Percentiles rank a stretch among this genome's conserved stretches.
These are phyloP conservation scores for Cyrtonyx montezumae DNA, from an alignment of 2,113 vertebrate genomes.

Conservation along the genomic window DNA sequence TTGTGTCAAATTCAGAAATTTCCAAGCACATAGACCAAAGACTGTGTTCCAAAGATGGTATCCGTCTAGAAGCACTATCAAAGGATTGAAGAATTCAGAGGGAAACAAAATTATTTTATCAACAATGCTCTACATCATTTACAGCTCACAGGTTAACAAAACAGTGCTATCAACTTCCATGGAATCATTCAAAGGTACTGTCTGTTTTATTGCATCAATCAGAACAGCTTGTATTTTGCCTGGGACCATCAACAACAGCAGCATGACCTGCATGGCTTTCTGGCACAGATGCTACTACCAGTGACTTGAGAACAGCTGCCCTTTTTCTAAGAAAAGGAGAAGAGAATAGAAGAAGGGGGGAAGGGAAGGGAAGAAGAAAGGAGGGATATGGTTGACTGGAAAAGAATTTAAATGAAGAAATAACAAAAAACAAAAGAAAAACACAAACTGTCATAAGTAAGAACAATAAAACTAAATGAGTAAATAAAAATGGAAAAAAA, in stretches of 20 bases:
- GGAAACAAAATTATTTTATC: neutral
- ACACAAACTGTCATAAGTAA: neutral
- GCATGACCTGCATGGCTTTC: neutral
- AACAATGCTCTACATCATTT: neutral
- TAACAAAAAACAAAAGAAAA: neutral
- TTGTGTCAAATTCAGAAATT: neutral
- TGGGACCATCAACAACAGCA: accelerated
- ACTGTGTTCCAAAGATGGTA: neutral
- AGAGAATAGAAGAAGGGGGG: neutral
- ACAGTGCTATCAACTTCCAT: neutral
- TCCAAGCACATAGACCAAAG: neutral
- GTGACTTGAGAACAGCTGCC: neutral
- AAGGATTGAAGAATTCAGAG: neutral
- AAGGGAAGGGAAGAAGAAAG: neutral
- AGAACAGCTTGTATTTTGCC: neutral
- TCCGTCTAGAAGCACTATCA: neutral
- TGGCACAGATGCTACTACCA: neutral
- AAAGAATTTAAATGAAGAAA: neutral
- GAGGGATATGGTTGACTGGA: neutral
- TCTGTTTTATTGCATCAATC: neutral
- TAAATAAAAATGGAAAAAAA: neutral
- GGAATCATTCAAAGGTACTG: neutral
- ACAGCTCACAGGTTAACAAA: neutral
- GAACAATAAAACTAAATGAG: neutral
- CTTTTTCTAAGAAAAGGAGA: neutral